Percentiles rank a stretch among this genome's conserved stretches.
Conservation (phyloP, 2,113 vertebrate species). For the Microtus montanus region DNA sequence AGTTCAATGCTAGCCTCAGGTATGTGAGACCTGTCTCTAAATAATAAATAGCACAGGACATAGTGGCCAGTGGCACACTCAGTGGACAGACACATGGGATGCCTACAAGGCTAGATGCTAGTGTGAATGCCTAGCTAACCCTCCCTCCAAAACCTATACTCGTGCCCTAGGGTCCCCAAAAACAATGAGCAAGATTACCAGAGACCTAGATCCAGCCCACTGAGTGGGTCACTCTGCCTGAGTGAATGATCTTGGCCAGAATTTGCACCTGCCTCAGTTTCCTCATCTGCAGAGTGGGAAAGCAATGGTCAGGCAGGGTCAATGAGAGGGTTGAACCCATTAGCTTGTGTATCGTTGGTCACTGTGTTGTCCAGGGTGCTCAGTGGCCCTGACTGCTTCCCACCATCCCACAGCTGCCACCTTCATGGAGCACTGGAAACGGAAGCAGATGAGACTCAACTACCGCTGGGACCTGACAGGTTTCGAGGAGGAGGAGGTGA, state of each 20-base stretch:
- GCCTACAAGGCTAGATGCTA: neutral
- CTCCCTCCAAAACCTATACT: neutral
- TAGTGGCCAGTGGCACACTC: neutral
- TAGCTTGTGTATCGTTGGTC: rapidly evolving
- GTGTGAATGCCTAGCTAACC: neutral
- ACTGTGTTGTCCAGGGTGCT: rapidly evolving
- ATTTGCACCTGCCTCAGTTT: neutral
- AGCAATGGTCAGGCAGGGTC: rapidly evolving
- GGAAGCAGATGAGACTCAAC: conserved; percentile 97
- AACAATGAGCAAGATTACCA: rapidly evolving
- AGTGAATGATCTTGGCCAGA: neutral
- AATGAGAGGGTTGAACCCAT: rapidly evolving
- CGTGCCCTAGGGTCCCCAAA: neutral
- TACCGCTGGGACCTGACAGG: conserved; percentile 97
- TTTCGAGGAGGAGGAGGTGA: conserved; percentile 96
- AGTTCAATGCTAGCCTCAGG: neutral
- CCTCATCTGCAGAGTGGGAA: neutral
- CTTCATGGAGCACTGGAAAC: conserved; percentile 99
- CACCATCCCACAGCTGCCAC: conserved; percentile 89
- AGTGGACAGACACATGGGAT: too few species aligned
- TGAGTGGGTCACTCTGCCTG: neutral
- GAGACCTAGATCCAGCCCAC: neutral
- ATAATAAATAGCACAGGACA: neutral
- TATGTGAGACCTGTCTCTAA: neutral
- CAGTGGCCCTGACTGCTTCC: neutral